Percentiles rank a stretch among this genome's conserved stretches.
Evolutionary conservation across 2,113 vertebrate species (phyloP).

Genomic region (Protomyctophum bolini): DNA sequence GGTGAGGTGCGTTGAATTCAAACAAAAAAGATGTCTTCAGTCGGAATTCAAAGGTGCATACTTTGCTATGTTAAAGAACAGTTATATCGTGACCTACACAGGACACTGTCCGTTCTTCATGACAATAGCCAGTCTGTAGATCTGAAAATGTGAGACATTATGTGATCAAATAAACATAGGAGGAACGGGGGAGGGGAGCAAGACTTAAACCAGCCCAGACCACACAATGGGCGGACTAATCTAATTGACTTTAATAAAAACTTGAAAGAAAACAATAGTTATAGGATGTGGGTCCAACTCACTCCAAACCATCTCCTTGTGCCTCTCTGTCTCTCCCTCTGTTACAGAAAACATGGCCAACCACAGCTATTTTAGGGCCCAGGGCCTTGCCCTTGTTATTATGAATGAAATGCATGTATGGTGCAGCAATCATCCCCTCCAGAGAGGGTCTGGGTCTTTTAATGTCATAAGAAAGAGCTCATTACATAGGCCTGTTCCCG

Average conservation of each 20-base stretch:
- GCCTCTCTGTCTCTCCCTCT: conserved; percentile 19
- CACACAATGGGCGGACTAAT: conserved; percentile 1
- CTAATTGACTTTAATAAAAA: conserved; percentile 9
- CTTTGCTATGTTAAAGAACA: background rate
- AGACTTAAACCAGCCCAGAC: background rate
- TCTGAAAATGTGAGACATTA: background rate
- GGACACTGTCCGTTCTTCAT: background rate
- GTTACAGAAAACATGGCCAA: conserved; percentile 56
- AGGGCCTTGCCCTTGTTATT: conserved; percentile 57
- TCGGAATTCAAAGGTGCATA: background rate
- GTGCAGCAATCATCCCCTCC: conserved; percentile 64
- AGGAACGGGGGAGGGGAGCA: background rate
- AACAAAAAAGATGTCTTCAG: background rate
- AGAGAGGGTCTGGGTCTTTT: conserved; percentile 43
- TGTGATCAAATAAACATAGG: background rate
- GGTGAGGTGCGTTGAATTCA: too few species aligned
- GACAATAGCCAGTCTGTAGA: conserved; percentile 7
- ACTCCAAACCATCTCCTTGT: conserved; percentile 28
- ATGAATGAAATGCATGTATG: conserved; percentile 61
- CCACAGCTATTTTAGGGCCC: conserved; percentile 53
- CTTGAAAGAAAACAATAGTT: conserved; percentile 48
- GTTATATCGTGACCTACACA: background rate
- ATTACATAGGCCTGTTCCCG: conserved; percentile 46
- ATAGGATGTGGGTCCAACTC: conserved; percentile 29
- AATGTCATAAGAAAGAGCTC: conserved; percentile 54